Evolutionary conservation across 2,888 invertebrate species (phyloP).

Genomic region (Lutraria lutraria): DNA sequence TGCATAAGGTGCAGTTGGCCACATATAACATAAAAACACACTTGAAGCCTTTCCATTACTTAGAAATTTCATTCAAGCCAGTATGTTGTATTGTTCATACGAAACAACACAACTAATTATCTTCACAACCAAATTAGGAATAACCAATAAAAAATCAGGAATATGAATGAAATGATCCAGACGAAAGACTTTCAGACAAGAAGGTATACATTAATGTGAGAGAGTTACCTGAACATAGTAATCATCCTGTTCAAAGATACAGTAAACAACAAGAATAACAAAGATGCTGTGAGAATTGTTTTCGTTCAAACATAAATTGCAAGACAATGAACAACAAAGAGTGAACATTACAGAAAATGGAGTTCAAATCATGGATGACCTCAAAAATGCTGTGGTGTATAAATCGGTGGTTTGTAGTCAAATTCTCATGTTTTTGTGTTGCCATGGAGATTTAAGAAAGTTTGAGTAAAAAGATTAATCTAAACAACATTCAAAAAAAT

Average conservation of each 20-base stretch:
- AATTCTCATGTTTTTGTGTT: background rate
- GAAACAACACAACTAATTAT: too few relatives aligned
- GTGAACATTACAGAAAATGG: background rate
- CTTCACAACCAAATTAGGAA: too few relatives aligned
- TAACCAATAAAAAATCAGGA: too few relatives aligned
- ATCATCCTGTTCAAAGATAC: slow-evolving; percentile 42
- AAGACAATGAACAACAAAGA: background rate
- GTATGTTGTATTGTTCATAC: too few relatives aligned
- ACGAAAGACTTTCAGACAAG: background rate
- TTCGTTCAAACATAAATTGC: background rate
- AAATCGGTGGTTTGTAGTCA: background rate
- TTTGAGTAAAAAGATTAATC: background rate
- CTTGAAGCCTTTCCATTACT: too few relatives aligned
- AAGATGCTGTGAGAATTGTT: slow-evolving; percentile 10
- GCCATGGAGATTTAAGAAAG: background rate
- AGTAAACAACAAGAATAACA: background rate
- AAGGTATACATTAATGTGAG: slow-evolving; percentile 13
- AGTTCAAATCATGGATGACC: background rate
- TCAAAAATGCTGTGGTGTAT: background rate
- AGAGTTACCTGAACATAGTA: slow-evolving; percentile 59
- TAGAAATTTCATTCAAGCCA: too few relatives aligned
- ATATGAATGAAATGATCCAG: too few relatives aligned
- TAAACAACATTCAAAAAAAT: background rate
- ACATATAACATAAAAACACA: background rate
- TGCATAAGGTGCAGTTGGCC: background rate